A percentile compares a stretch with the other conserved stretches of the same genome.
These are phyloP conservation scores for Microtus richardsoni DNA, from an alignment of 2,113 vertebrate genomes.

Conservation along the genomic window DNA sequence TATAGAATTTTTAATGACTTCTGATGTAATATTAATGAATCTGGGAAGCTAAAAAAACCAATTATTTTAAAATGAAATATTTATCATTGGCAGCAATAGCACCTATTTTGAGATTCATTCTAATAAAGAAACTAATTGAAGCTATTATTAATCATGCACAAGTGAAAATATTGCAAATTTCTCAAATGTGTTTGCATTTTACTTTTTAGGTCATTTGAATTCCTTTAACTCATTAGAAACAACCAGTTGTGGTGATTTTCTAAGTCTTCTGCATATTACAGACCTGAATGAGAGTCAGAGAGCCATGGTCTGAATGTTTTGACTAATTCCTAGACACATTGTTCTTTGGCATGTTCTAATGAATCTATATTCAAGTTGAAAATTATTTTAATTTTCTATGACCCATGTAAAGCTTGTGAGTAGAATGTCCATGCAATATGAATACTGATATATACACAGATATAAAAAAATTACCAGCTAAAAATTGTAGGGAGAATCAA, in stretches of 20 bases:
- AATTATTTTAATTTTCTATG: constrained; percentile 42
- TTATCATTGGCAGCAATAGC: not conserved
- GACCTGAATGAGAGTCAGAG: not conserved
- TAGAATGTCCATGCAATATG: not conserved
- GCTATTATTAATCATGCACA: constrained; percentile 30
- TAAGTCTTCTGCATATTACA: not conserved
- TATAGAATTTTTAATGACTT: not conserved
- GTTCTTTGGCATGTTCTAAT: constrained; percentile 12
- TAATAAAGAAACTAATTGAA: constrained; percentile 37
- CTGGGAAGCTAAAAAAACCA: not conserved
- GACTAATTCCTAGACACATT: not conserved
- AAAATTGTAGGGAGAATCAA: not conserved
- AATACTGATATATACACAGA: not conserved
- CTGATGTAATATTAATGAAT: constrained; percentile 3
- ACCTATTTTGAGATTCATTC: constrained; percentile 54
- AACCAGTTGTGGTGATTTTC: not conserved
- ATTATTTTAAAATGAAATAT: not conserved
- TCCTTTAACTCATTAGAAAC: not conserved
- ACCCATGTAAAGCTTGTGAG: not conserved
- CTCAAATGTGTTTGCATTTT: constrained; percentile 4
- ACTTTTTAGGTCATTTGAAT: not conserved
- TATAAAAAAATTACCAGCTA: not conserved
- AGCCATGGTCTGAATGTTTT: not conserved
- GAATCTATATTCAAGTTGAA: not conserved
- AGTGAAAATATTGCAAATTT: constrained; percentile 27